Base-by-base conservation (phyloP, 1,140 invertebrate species). In the Hylyphantes graminicola region DNA sequence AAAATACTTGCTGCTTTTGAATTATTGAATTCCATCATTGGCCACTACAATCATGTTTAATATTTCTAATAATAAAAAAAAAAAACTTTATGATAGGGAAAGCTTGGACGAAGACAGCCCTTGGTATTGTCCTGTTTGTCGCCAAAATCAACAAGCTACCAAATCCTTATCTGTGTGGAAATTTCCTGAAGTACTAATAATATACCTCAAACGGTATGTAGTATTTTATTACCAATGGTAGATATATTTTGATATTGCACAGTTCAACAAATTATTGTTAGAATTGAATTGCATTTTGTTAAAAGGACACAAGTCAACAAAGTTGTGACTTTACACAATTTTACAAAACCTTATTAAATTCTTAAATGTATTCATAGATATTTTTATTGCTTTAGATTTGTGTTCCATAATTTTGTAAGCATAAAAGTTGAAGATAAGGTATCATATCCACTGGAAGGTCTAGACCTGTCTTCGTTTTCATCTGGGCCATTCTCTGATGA, bases 381-480 rank as follows among this genome's bases (percentile, higher is more conserved):
- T 15, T 67, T 67, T 67, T 17, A 65, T 21, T 64, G 11, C 86
- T 80, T 89, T 51, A 94, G 93, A 87, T 94, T 94, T 89, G 92
- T 94, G 55, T 94, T 93, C 89, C 92, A 93, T 88, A 93, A 94
- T 85, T 91, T 93, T 85, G 90, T 92, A 15, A 93, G 93, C 87
- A 93, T 92, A 86, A 94, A 94, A 88, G 88, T 94, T 15, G 93
- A 94, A 85, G 92, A 93, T 78, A 93, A 92, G 88, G 93, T 94
- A 10, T 91, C 91, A 64, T 94, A 93, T 88, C 93, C 93, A 2
- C 87, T 94, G 59, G 90, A 90, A 86, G 91, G 92, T 59, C 89
- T 94, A 5, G 91, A 91, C 86, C 90, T 92, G 12, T 87, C 87
- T 50, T 85, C 89, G 7, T 91, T 90, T 77, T 88, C 91, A 76